A percentile compares a stretch with the other conserved stretches of the same genome.
phyloP scores from a whole-genome alignment of 2,888 invertebrate genomes.

The Sarcophaga variegata region DNA sequence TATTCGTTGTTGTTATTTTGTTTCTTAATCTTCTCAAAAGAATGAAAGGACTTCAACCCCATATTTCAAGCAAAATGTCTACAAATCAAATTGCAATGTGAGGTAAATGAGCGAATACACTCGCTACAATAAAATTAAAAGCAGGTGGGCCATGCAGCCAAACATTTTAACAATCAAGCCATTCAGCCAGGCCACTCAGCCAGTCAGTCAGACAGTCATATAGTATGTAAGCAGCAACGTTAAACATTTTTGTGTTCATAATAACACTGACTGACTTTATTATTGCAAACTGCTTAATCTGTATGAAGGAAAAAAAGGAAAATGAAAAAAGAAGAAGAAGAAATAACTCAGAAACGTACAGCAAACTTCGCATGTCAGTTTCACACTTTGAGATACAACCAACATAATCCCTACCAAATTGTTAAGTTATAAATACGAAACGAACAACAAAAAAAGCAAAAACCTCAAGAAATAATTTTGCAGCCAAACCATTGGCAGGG shows the following conservation, averaged over 20 bases:
- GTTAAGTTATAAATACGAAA: conserved; percentile 8
- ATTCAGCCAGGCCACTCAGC: conserved; percentile 11
- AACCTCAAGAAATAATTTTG: neutral
- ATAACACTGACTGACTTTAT: conserved; percentile 5
- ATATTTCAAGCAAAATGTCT: conserved; percentile 61
- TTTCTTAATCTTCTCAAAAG: conserved; percentile 37
- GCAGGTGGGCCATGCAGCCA: conserved; percentile 47
- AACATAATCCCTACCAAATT: conserved; percentile 60
- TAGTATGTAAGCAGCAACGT: neutral
- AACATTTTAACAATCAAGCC: conserved; percentile 26
- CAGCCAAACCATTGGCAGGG: neutral
- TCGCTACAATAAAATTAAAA: conserved; percentile 51
- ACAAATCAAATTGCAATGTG: conserved; percentile 32
- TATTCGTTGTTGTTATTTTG: neutral
- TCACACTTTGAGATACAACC: conserved; percentile 65
- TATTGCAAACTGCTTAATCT: conserved; percentile 33
- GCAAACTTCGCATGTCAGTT: conserved; percentile 69
- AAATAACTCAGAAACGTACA: neutral
- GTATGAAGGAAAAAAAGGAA: neutral
- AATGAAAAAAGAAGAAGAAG: neutral
- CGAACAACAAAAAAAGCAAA: conserved; percentile 21
- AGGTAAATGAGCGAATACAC: conserved; percentile 45
- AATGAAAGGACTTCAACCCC: conserved; percentile 47
- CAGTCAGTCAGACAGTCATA: neutral
- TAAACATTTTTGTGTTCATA: conserved; percentile 58